Evolutionary conservation across 2,797 vertebrate genomes (phyloP), one percentile per base, ranked within the genome.

Genomic region (Macropodus opercularis): DNA sequence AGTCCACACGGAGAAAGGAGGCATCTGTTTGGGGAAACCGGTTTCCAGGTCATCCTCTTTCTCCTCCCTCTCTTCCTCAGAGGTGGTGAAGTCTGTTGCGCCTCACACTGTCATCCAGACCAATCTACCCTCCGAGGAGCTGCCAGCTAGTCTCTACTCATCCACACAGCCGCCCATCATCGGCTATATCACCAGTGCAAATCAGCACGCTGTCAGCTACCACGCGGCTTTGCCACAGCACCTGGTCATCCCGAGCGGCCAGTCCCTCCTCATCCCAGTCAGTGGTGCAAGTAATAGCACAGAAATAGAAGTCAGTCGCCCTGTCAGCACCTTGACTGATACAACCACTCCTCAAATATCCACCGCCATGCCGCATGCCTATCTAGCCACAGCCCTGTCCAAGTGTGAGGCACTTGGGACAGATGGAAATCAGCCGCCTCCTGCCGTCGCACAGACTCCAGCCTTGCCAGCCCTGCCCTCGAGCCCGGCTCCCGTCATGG

Each of bases 191-290:
- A 92, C 98, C 85, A 96, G 95, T 26, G 74, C 93, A 31, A 89
- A 92, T 63, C 97, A 97, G 89, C 95, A 96, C 61, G 92, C 95
- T 2, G 92, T 98, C 51, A 93, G 96, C 61, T 98, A 98, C 65
- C 95, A 95, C 3, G 79, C 95, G 69, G 90, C 93, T 52, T 92
- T 99, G 74, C 94, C 96, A 1, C 97, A 96, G 87, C 97, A 98
- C 84, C 90, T 98, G 82, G 94, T 99, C 75, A 97, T 98, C 86
- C 96, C 96, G 0, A 95, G 96, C 47, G 93, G 94, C 21, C 96
- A 98, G 85, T 95, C 97, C 57, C 93, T 99, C 62, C 93, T 98
- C 80, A 98, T 99, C 62, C 97, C 97, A 0, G 96, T 98, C 2
- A 93, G 90, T 0, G 55, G 88, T 34, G 89, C 95, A 60, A 89